These are phyloP conservation scores for Smutsia gigantea DNA, from an alignment of 2,797 vertebrate genomes.

Conservation along the genomic window DNA sequence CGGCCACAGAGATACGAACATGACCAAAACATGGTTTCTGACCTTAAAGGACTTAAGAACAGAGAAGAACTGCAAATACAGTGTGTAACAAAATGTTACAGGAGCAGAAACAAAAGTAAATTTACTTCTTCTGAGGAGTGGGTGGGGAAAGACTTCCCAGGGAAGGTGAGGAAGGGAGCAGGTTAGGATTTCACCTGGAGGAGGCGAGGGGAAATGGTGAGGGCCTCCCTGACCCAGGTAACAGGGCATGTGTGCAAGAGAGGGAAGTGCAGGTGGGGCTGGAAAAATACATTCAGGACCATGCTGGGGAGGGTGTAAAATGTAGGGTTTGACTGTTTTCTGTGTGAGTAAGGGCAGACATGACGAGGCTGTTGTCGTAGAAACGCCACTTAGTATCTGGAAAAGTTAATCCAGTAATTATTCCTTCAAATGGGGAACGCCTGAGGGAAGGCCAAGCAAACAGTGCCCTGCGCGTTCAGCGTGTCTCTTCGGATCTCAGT, in stretches of 20 bases:
- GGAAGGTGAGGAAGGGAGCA: background rate
- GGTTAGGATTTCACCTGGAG: background rate
- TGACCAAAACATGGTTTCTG: background rate
- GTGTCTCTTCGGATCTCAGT: background rate
- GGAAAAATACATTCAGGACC: background rate
- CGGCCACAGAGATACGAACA: background rate
- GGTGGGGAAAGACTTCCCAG: no score
- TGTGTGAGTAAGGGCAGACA: background rate
- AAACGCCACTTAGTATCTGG: background rate
- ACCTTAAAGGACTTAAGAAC: background rate
- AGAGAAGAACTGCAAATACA: background rate
- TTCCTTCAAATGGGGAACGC: background rate
- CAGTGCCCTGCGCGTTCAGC: background rate
- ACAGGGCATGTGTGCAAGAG: background rate
- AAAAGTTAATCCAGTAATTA: background rate
- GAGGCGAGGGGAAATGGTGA: background rate
- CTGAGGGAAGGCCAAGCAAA: background rate
- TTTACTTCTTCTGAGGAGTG: background rate
- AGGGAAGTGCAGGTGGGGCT: background rate
- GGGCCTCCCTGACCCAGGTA: fast-evolving
- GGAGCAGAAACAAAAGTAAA: background rate
- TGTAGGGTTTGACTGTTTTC: background rate
- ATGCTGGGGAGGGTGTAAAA: background rate
- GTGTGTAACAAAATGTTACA: background rate
- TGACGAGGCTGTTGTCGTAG: background rate